Evolutionary conservation across 2,888 invertebrate species (phyloP).

Genomic region (Cheilosia variabilis): DNA sequence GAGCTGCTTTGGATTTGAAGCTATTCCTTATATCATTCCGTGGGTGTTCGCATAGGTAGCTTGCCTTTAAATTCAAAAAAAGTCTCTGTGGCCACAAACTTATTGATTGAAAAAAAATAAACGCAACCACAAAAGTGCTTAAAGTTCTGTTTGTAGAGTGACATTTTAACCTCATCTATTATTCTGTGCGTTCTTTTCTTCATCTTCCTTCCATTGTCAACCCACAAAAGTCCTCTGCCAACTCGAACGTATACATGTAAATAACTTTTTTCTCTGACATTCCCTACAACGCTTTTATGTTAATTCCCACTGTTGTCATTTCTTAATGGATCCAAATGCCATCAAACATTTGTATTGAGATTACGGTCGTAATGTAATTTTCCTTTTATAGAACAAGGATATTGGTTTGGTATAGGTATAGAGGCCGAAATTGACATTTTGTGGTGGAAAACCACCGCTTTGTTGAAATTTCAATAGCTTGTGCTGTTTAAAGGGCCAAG

Average conservation of each 20-base stretch:
- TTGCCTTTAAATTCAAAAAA: too few species aligned
- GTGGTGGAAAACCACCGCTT: too few species aligned
- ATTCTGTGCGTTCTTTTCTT: slow-evolving; percentile 11
- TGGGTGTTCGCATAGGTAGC: too few species aligned
- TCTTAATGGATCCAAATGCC: slow-evolving; percentile 44
- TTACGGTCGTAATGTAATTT: background rate
- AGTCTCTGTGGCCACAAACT: too few species aligned
- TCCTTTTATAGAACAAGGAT: background rate
- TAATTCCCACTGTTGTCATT: slow-evolving; percentile 35
- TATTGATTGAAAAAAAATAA: too few species aligned
- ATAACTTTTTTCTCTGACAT: slow-evolving; percentile 7
- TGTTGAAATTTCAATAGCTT: too few species aligned
- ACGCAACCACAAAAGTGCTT: too few species aligned
- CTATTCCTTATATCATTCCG: too few species aligned
- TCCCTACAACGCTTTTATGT: slow-evolving; percentile 14
- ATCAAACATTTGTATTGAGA: slow-evolving; percentile 14
- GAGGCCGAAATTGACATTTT: too few species aligned
- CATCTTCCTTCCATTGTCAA: background rate
- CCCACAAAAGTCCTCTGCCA: background rate
- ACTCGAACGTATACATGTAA: slow-evolving; percentile 1
- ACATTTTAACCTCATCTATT: slow-evolving; percentile 22
- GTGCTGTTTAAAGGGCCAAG: too few species aligned
- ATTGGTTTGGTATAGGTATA: too few species aligned
- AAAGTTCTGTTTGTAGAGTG: background rate
- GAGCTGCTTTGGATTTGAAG: too few species aligned